Base-by-base conservation (phyloP, 92 coral and sea anemone species). In the Siderastrea radians region DNA sequence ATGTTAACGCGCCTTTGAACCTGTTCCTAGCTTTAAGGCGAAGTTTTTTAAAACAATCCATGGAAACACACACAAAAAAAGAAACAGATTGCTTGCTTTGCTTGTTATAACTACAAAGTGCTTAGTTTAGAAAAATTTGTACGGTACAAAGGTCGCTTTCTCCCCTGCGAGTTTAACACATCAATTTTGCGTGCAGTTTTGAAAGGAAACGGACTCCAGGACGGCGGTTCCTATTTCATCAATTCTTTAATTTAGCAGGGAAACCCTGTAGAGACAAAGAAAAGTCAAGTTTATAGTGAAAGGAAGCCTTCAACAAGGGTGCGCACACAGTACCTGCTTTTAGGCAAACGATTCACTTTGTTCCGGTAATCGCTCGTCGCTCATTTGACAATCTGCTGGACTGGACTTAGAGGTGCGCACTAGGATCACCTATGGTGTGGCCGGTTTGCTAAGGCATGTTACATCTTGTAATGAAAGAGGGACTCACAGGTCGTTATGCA, bases 121-220 rank as follows among this genome's bases (percentile, higher is more conserved):
- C 11, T 68, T 55, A 26, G 38, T 16, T 45, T 45, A 9, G 51
- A 45, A 5, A 7, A 6, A 68, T 5, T 7, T 44, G 50, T 7
- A n/a, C 69, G 1, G 26, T 45, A 64, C n/a, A 16, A 64, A 64
- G 6, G 43, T 7, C 43, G 7, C 3, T 4, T 2, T 44, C 9
- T 44, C 14, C 7, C 51, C 2, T 68, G 15, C 73, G n/a, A 44
- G 10, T 68, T 45, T 68, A 47, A 68, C 46, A 68, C 46, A 3
- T 44, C 12, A 68, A 9, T 12, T 47, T 7, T 12, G 13, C 16
- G 50, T 68, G 51, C 3, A 43, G 73, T 68, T 68, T 68, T 68
- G 14, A 68, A 68, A 44, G 50, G 50, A 68, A 68, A 68, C 48
- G 15, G 45, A 68, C 73, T 38, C 73, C 73, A n/a, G 73, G 10